Percentiles rank a stretch among this genome's conserved stretches.
These are phyloP conservation scores for Dendropsophus ebraccatus DNA, from an alignment of 2,113 vertebrate genomes.

Conservation along the genomic window DNA sequence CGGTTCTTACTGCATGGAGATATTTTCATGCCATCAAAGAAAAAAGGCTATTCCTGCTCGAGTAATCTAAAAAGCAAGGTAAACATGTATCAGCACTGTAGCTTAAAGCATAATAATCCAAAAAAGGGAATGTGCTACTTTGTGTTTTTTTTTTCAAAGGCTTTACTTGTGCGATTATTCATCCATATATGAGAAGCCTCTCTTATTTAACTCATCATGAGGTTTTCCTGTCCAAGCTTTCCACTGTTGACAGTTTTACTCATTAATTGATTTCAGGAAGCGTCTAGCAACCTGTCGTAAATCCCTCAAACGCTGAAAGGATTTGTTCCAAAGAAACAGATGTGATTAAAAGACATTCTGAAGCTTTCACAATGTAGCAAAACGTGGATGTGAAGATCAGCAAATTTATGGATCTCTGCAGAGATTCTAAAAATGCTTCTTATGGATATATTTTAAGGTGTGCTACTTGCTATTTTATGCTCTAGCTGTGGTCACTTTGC, in stretches of 20 bases:
- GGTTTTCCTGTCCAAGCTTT: constrained; percentile 56
- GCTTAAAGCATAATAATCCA: constrained; percentile 57
- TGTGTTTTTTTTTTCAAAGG: constrained; percentile 50
- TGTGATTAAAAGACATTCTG: constrained; percentile 58
- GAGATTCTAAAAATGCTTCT: constrained; percentile 33
- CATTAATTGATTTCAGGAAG: constrained; percentile 60
- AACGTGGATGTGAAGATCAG: constrained; percentile 51
- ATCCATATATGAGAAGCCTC: constrained; percentile 52
- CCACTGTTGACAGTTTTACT: constrained; percentile 57
- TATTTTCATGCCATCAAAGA: constrained; percentile 46
- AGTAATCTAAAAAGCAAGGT: constrained; percentile 52
- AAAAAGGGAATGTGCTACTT: constrained; percentile 45
- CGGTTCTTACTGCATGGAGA: neutral
- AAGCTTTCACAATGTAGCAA: constrained; percentile 49
- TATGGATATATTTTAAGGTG: constrained; percentile 33
- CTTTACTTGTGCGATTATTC: constrained; percentile 45
- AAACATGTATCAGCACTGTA: constrained; percentile 53
- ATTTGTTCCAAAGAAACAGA: constrained; percentile 59
- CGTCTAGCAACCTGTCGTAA: constrained; percentile 57
- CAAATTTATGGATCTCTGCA: constrained; percentile 51
- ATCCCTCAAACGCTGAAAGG: constrained; percentile 58
- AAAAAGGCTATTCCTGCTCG: constrained; percentile 33
- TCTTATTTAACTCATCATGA: constrained; percentile 56
- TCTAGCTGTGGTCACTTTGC: neutral
- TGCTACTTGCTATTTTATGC: constrained; percentile 4